These are phyloP conservation scores for Notothenia coriiceps DNA, from an alignment of 2,113 vertebrate species.

Conservation along the genomic window DNA sequence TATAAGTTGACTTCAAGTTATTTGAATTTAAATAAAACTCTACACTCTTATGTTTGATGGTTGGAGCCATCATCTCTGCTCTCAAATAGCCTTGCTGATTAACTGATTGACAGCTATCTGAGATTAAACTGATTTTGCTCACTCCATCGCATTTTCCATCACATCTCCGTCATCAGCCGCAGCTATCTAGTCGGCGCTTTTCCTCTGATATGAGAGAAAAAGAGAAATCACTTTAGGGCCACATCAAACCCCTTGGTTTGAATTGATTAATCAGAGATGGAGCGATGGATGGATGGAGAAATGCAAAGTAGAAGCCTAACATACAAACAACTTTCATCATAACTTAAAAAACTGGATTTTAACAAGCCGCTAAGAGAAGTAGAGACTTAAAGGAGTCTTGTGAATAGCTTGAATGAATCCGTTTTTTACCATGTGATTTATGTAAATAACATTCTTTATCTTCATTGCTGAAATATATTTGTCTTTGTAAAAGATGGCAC, in stretches of 20 bases:
- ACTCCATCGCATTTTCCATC: background rate
- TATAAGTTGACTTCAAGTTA: background rate
- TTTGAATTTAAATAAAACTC: background rate
- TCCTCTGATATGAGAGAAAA: background rate
- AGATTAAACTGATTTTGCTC: constrained; percentile 14
- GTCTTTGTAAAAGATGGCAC: background rate
- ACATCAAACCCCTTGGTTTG: background rate
- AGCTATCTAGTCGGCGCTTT: constrained; percentile 12
- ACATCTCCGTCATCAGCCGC: background rate
- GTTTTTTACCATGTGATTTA: background rate
- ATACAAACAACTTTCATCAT: constrained; percentile 22
- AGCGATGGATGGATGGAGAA: constrained; percentile 9
- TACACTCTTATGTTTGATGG: background rate
- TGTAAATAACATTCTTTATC: background rate
- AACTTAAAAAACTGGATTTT: background rate
- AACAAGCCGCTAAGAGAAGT: background rate
- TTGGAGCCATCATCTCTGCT: background rate
- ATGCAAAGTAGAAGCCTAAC: background rate
- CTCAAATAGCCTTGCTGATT: background rate
- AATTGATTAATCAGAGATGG: constrained; percentile 26
- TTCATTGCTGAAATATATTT: background rate
- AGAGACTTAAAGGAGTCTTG: background rate
- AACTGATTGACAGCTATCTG: background rate
- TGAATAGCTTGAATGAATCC: background rate
- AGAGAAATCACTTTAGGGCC: background rate